phyloP scores from a whole-genome alignment of 2,888 invertebrate genomes.

The Platyscelio sp. region DNA sequence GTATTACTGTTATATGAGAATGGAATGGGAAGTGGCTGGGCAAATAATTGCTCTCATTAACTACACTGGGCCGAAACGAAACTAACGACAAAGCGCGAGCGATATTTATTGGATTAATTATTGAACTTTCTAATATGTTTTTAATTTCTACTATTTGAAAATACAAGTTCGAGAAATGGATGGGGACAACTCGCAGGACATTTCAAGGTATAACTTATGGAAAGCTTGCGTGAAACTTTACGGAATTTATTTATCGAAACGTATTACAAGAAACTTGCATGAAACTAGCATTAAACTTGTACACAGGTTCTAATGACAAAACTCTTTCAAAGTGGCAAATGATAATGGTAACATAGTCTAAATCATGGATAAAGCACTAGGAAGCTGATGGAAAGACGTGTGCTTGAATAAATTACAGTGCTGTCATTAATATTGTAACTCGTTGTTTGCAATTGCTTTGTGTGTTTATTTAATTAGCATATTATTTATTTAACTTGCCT shows the following conservation, averaged over 20 bases:
- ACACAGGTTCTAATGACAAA: conserved; percentile 49
- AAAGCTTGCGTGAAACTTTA: conserved; percentile 13
- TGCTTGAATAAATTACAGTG: no score
- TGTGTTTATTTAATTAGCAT: no score
- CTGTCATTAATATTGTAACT: no score
- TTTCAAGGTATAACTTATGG: conserved; percentile 43
- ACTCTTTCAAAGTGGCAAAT: conserved; percentile 30
- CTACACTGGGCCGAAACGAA: neutral
- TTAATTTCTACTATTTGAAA: conserved; percentile 22
- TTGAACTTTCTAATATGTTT: conserved; percentile 22
- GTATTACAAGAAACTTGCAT: conserved; percentile 28
- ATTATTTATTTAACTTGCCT: no score
- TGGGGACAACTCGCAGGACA: conserved; percentile 13
- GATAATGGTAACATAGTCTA: conserved; percentile 18
- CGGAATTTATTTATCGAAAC: conserved; percentile 53
- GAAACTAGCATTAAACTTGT: conserved; percentile 41
- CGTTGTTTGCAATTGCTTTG: no score
- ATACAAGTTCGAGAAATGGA: neutral
- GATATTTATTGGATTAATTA: conserved; percentile 45
- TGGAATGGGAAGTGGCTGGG: conserved; percentile 1
- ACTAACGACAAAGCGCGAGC: conserved; percentile 1
- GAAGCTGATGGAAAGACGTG: conserved; percentile 13
- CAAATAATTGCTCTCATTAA: conserved; percentile 57
- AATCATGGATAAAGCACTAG: conserved; percentile 25
- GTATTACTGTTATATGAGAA: no score